Evolutionary conservation across 2,888 invertebrate species (phyloP).

Genomic region (Drosophila peninsularis): DNA sequence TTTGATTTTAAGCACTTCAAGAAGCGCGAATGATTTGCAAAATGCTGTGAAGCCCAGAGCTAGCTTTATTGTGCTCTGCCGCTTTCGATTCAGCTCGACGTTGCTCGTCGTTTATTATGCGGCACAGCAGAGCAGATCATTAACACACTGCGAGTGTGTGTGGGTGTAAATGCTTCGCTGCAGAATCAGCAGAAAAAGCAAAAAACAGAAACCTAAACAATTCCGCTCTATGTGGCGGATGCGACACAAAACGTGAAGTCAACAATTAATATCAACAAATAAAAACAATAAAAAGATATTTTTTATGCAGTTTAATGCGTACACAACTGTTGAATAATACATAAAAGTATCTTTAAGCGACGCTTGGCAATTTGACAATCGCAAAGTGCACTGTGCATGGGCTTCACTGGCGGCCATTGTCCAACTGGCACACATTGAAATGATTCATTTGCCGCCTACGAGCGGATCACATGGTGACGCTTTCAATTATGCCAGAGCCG

Average conservation of each 20-base stretch:
- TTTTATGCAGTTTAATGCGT: neutral
- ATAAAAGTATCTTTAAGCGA: slow-evolving; percentile 41
- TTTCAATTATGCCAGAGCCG: slow-evolving; percentile 40
- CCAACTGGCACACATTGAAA: slow-evolving; percentile 47
- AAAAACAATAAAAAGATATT: slow-evolving; percentile 18
- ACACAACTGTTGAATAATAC: slow-evolving; percentile 1
- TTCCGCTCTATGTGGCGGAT: slow-evolving; percentile 52
- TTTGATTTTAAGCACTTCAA: neutral
- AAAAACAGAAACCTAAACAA: slow-evolving; percentile 43
- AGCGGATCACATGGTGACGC: slow-evolving; percentile 32
- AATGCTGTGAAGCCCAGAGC: neutral
- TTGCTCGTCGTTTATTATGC: slow-evolving; percentile 49
- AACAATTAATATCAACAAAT: slow-evolving; percentile 54
- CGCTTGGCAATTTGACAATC: slow-evolving; percentile 21
- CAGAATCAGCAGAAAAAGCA: slow-evolving; percentile 26
- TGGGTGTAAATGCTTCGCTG: slow-evolving; percentile 24
- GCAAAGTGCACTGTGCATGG: slow-evolving; percentile 39
- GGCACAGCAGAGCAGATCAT: slow-evolving; percentile 65
- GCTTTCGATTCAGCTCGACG: slow-evolving; percentile 18
- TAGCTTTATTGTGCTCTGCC: slow-evolving; percentile 12
- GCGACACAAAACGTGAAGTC: slow-evolving; percentile 53
- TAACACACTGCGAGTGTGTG: slow-evolving; percentile 26
- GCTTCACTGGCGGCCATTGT: slow-evolving; percentile 25
- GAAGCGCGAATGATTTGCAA: slow-evolving; percentile 42
- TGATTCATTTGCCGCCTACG: slow-evolving; percentile 38